These are phyloP conservation scores for Cygnus buccinator DNA, from an alignment of 2,113 vertebrate species.

Conservation along the genomic window DNA sequence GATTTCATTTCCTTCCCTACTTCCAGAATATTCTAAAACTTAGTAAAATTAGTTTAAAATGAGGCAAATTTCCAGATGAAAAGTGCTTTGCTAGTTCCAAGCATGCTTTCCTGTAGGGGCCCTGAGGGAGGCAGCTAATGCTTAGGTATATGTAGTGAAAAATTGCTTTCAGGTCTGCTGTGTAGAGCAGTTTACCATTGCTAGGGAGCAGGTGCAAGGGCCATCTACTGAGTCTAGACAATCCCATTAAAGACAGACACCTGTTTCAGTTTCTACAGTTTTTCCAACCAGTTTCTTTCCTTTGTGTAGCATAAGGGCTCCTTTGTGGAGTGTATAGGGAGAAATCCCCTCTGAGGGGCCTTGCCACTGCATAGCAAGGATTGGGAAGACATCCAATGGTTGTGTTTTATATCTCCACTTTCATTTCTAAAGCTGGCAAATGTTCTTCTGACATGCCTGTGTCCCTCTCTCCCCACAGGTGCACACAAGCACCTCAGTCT, in stretches of 20 bases:
- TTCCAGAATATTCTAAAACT: not conserved
- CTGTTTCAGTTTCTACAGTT: not conserved
- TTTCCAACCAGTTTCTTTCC: not conserved
- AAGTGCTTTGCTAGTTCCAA: not conserved
- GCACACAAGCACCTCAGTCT: not conserved
- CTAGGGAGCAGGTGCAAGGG: not conserved
- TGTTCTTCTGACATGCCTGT: not conserved
- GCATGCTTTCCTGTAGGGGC: not conserved
- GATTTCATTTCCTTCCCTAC: not conserved
- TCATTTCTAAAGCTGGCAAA: not conserved
- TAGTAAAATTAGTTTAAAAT: not conserved
- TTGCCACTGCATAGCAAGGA: not conserved
- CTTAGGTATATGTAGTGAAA: accelerated
- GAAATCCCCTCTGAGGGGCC: not conserved
- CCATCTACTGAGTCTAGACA: not conserved
- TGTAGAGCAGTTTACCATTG: not conserved
- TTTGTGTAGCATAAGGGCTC: not conserved
- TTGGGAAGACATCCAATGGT: not conserved
- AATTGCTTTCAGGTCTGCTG: not conserved
- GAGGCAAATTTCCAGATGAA: not conserved
- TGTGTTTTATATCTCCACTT: not conserved
- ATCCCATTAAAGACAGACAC: not conserved
- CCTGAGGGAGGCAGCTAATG: not conserved
- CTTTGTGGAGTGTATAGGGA: not conserved
- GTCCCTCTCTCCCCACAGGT: not conserved